Conservation (phyloP, 2,113 vertebrate genomes). For the Xenotilapia flavipinnis region DNA sequence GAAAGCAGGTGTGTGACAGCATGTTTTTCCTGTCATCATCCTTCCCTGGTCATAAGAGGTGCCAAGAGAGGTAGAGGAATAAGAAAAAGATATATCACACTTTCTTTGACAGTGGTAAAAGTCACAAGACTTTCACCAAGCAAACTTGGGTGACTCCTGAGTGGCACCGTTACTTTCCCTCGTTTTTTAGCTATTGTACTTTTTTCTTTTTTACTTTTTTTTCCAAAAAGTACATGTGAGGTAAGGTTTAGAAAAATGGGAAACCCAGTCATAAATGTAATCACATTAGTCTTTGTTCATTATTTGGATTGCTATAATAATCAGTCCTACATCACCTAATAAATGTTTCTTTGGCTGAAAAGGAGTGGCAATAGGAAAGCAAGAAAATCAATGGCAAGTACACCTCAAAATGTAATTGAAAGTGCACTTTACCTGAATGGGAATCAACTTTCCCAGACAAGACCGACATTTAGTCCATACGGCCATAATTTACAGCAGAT, state of each 20-base stretch:
- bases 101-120: neutral
- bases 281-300: neutral
- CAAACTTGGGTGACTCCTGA: neutral
- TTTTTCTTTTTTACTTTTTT: neutral
- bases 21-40: constrained; percentile 31
- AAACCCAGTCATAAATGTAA: neutral
- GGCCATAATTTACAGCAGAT: neutral
- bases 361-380: neutral
- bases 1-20: constrained; percentile 3
- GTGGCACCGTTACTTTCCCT: neutral
- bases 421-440: neutral
- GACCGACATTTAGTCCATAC: neutral
- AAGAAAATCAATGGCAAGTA: neutral
- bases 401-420: neutral
- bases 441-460: neutral
- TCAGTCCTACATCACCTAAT: neutral
- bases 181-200: neutral
- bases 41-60: neutral
- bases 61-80: neutral
- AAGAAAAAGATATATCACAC: neutral
- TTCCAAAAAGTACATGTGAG: neutral
- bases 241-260: neutral
- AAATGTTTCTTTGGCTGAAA: neutral
- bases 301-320: neutral
- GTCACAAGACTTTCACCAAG: neutral